Conservation (phyloP, 2,888 invertebrate genomes). For the Zygaena filipendulae region DNA sequence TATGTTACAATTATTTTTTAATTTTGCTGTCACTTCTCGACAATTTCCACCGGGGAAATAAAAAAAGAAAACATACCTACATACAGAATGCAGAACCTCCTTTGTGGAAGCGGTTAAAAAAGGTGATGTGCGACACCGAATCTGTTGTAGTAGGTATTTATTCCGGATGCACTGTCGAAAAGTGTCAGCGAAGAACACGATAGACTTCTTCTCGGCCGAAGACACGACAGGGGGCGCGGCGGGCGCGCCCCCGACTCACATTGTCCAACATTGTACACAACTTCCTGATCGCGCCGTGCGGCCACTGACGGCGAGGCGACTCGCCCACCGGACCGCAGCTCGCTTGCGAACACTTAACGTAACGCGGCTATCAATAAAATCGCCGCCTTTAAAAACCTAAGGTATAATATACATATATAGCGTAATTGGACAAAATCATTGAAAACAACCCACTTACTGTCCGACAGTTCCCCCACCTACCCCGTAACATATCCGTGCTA, state of each 20-base stretch:
- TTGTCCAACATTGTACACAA: constrained; percentile 35
- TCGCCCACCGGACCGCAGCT: constrained; percentile 25
- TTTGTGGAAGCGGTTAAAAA: too few relatives aligned
- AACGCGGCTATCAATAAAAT: constrained; percentile 63
- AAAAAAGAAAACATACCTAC: too few relatives aligned
- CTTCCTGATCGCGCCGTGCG: constrained; percentile 37
- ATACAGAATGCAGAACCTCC: too few relatives aligned
- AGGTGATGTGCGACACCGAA: too few relatives aligned
- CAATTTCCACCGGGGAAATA: too few relatives aligned
- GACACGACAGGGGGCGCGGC: too few relatives aligned
- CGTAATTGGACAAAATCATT: not conserved
- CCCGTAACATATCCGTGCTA: constrained; percentile 19
- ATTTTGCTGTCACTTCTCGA: constrained; percentile 21
- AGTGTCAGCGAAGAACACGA: constrained; percentile 27
- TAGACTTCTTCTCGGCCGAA: constrained; percentile 28
- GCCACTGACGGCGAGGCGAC: constrained; percentile 26
- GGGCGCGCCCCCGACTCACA: constrained; percentile 28
- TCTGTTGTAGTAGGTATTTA: too few relatives aligned
- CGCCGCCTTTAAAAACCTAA: constrained; percentile 55
- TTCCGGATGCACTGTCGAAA: too few relatives aligned
- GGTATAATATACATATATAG: constrained; percentile 23
- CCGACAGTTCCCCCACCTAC: constrained; percentile 15
- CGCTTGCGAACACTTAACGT: constrained; percentile 29
- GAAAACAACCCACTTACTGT: not conserved
- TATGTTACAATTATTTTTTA: constrained; percentile 40